phyloP scores from a whole-genome alignment of 2,888 invertebrate genomes.

The Meteorus colon region DNA sequence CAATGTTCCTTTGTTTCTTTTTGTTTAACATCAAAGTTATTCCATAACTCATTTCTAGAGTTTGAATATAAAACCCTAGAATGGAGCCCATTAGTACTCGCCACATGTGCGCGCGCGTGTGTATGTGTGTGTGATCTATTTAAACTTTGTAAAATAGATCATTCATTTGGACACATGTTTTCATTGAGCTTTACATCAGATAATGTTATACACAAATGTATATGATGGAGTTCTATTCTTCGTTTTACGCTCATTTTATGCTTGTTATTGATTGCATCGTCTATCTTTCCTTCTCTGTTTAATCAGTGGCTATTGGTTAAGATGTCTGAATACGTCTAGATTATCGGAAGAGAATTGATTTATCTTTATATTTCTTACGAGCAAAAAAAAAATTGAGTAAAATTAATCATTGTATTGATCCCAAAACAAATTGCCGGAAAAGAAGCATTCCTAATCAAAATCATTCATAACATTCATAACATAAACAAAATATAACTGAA shows the following conservation, averaged over 20 bases:
- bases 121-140: neutral
- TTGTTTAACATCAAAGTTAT: neutral
- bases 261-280: neutral
- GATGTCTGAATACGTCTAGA: neutral
- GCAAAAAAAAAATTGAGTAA: neutral
- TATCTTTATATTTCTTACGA: neutral
- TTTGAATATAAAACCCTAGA: neutral
- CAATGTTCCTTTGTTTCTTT: neutral
- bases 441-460: constrained; percentile 22
- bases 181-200: neutral
- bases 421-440: neutral
- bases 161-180: neutral
- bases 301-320: neutral
- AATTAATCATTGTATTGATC: neutral
- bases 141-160: neutral
- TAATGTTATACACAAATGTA: neutral
- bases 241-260: neutral
- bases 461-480: neutral
- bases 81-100: too few species aligned
- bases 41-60: neutral
- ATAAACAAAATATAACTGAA: neutral
- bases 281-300: neutral
- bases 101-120: too few species aligned
- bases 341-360: neutral
- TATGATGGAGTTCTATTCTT: neutral